Conservation (phyloP, 1,140 invertebrate genomes). For the Spodoptera frugiperda region DNA sequence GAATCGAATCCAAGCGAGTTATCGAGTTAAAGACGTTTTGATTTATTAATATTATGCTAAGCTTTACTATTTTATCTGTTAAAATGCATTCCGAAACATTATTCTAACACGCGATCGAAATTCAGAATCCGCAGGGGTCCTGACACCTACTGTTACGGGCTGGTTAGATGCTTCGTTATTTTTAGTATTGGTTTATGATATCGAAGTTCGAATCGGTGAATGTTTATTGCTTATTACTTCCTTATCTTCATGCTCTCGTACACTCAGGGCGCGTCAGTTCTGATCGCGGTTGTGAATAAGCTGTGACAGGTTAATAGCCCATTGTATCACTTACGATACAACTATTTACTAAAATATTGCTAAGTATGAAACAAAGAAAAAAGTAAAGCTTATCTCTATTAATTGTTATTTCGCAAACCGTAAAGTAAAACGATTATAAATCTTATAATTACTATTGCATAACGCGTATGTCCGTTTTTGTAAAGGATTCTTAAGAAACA, state of each 20-base stretch:
- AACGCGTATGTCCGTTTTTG: slow-evolving; percentile 2
- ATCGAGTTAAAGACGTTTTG: slow-evolving; percentile 9
- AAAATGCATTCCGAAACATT: slow-evolving; percentile 38
- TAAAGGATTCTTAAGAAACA: slow-evolving; percentile 1
- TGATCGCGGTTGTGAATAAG: slow-evolving; percentile 25
- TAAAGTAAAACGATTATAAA: not conserved
- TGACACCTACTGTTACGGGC: slow-evolving; percentile 45
- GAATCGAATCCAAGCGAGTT: slow-evolving; percentile 28
- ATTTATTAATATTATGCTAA: slow-evolving; percentile 36
- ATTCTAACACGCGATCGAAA: slow-evolving; percentile 41
- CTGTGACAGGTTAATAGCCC: slow-evolving; percentile 31
- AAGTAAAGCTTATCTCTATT: not conserved
- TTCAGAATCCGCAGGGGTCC: slow-evolving; percentile 43
- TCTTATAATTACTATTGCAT: slow-evolving; percentile 22
- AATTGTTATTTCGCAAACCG: not conserved
- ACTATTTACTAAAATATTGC: not conserved
- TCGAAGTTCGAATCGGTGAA: slow-evolving; percentile 22
- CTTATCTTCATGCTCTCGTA: slow-evolving; percentile 30
- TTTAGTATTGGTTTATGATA: slow-evolving; percentile 37
- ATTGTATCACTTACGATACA: not conserved
- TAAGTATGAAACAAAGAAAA: slow-evolving; percentile 7
- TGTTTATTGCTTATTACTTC: slow-evolving; percentile 30
- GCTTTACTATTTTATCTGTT: slow-evolving; percentile 38
- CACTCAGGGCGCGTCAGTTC: slow-evolving; percentile 1
- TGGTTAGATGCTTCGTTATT: slow-evolving; percentile 23